Evolutionary conservation across 2,113 vertebrate species (phyloP).

Genomic region (Neolamprologus caudopunctatus): DNA sequence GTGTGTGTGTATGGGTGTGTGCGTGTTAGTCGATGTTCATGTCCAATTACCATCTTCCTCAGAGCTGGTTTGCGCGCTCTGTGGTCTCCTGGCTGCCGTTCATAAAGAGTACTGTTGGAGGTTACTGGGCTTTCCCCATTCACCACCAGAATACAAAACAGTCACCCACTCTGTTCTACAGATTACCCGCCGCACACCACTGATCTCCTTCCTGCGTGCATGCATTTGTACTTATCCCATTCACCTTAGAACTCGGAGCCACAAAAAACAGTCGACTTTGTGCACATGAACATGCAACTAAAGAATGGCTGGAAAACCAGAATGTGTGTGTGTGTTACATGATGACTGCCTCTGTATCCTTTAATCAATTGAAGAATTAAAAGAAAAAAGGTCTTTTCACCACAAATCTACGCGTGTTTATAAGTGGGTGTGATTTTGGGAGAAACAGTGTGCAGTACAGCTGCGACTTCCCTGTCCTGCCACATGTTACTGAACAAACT

Average conservation of each 20-base stretch:
- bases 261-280: neutral
- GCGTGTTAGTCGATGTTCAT: neutral
- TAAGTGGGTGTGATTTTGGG: neutral
- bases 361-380: neutral
- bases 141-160: slow-evolving; percentile 56
- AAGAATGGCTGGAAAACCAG: neutral
- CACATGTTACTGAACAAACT: neutral
- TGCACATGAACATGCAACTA: neutral
- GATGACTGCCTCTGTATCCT: neutral
- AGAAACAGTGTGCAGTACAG: neutral
- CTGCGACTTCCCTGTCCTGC: neutral
- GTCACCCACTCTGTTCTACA: slow-evolving; percentile 21
- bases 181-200: slow-evolving; percentile 15
- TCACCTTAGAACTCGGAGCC: neutral
- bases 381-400: neutral
- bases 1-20: neutral
- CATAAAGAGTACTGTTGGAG: slow-evolving; percentile 46
- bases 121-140: slow-evolving; percentile 65
- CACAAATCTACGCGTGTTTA: neutral
- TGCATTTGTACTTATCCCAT: neutral
- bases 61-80: slow-evolving; percentile 11
- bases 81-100: slow-evolving; percentile 49
- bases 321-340: neutral
- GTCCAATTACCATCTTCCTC: slow-evolving; percentile 21
- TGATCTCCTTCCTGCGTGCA: slow-evolving; percentile 12